Evolutionary conservation across 2,888 invertebrate genomes (phyloP).

Genomic region (Folsomia manolachei): DNA sequence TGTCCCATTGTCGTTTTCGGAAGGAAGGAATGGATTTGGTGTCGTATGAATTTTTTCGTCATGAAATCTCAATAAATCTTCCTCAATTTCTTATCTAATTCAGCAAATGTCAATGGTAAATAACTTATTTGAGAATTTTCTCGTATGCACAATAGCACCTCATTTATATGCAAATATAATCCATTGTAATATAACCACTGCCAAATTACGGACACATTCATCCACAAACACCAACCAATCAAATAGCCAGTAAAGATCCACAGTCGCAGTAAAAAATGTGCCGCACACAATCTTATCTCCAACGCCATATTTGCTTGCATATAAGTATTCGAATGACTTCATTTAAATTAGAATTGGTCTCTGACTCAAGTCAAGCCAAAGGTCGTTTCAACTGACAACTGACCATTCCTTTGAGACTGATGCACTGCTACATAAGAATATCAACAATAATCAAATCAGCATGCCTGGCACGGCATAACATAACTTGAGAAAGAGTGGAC

Average conservation of each 20-base stretch:
- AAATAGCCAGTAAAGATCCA: conserved; percentile 21
- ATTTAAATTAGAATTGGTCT: conserved; percentile 12
- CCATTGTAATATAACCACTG: no score
- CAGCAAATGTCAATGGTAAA: conserved; percentile 9
- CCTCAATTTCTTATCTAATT: conserved; percentile 17
- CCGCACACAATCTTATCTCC: background rate
- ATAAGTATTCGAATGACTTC: conserved; percentile 14
- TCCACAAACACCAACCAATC: conserved; percentile 3
- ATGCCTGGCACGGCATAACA: no score
- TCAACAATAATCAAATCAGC: no score
- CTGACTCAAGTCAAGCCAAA: background rate
- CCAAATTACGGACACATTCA: no score
- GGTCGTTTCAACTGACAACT: background rate
- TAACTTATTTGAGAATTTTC: background rate
- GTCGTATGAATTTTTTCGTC: background rate
- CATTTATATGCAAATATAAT: conserved; percentile 17
- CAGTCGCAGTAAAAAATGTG: background rate
- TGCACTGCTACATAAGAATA: no score
- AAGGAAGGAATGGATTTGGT: conserved; percentile 2
- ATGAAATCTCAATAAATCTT: conserved; percentile 14
- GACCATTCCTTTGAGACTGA: background rate
- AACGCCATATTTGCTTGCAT: background rate
- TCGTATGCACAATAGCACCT: conserved; percentile 1
- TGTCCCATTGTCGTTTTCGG: background rate
- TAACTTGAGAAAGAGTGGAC: no score